Conservation (phyloP, 2,113 vertebrate genomes). For the Danio rerio region GRCz12tu NC_133199.1:443001-443500, state of each 20-base stretch:
- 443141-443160: too few species aligned
- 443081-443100: too few species aligned
- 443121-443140: too few species aligned
- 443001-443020: too few species aligned
- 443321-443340: neutral
- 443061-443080: too few species aligned
- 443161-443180: too few species aligned
- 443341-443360: neutral
- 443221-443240: neutral
- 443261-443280: constrained; percentile 19
- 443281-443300: neutral
- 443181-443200: too few species aligned
- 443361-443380: neutral
- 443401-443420: neutral
- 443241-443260: neutral
- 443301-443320: neutral
- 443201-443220: too few species aligned
- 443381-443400: neutral
- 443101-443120: too few species aligned
- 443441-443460: constrained; percentile 21
- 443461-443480: neutral
- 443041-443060: too few species aligned
- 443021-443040: too few species aligned
- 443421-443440: constrained; percentile 26
- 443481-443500: constrained; percentile 9